Base-by-base conservation (phyloP, 2,888 invertebrate species). In the Tenthredo scrophulariae region DNA sequence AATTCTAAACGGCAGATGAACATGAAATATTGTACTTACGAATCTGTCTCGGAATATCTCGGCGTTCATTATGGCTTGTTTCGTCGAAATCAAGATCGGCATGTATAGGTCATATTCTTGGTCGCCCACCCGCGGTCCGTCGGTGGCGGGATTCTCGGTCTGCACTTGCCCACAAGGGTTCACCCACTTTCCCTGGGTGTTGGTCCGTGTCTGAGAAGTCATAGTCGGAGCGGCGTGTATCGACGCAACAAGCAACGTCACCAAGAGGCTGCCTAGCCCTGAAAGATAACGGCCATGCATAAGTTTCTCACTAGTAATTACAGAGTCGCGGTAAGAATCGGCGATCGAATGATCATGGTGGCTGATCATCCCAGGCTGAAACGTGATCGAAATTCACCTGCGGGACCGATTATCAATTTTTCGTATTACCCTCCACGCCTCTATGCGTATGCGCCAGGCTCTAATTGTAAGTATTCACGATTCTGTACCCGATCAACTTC, bases 111-210 rank as follows among this genome's bases (percentile, higher is more conserved):
- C 93, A 37, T 89, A 89, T 87, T 94, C 93, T 89, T 91, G 91
- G 65, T 89, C 89, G 85, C 92, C 90, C 86, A 92, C 91, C 86
- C 90, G 85, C 84, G 91, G 91, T 50, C 89, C 89, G 74, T 89
- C 91, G 84, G 91, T 89, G 84, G 92, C 92, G 37, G 92, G 91
- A n/a, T 13, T 37, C 15, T 26, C 80, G 7, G 22, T 37, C 5
- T 13, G 18, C 74, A 91, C 90, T 43, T 91, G 91, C n/a, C 94
- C 94, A 89, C 95, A 95, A 2, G 95, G 95, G 88, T 94, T 94
- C 86, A 94, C 92, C 95, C 95, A 95, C 87, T 94, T 94, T 62
- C 93, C 93, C 54, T 90, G 88, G n/a, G 89, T 89, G 72, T 85
- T 89, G 86, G 91, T 87, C 88, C 91, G 88, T 89, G 89, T 90